Evolutionary conservation across 2,113 vertebrate genomes (phyloP), one percentile per base, ranked within the genome.

Genomic region (Crypturellus undulatus): DNA sequence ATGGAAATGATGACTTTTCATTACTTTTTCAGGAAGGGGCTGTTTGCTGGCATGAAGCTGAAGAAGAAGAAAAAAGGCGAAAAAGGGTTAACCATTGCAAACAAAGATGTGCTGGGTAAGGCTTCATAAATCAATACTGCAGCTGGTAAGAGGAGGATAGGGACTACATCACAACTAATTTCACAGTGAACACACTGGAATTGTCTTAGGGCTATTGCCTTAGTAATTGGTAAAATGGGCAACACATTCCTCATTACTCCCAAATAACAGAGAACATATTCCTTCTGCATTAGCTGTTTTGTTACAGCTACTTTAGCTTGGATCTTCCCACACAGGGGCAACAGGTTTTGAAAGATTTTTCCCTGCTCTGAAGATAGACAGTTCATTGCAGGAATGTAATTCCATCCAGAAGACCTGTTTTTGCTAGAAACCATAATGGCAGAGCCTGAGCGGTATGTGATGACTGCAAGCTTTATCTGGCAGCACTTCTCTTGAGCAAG

Each of bases 31-130:
- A 98, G 97, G 71, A 98, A 98, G 81, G 92, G 96, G 13, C 92
- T 98, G 19, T 99, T 99, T 95, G 87, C 92, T 90, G 98, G 98
- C 34, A 94, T 99, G 79, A 99, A 99, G 87, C 90, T 98, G 95
- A 99, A 98, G 96, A 99, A 98, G 93, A 99, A 98, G 94, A 99
- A 98, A 94, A 98, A 98, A 87, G 95, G 40, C 36, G 92, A 96
- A 79, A 97, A 97, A 71, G 98, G 98, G 76, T 89, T 99, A 87
- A 98, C 98, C 56, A 97, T 99, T 94, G 95, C 96, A 97, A 99
- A 99, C 97, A 98, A 98, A 94, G 98, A 97, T 25, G 98, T 98
- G 70, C 28, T 97, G 58, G 98, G 98, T 99, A 97, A 98, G 98
- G 94, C 95, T 93, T 97, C 90, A 30, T 98, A 98, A 97, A 93